Base-by-base conservation (phyloP, 1,140 invertebrate species). In the Drosophila chauvacae region DNA sequence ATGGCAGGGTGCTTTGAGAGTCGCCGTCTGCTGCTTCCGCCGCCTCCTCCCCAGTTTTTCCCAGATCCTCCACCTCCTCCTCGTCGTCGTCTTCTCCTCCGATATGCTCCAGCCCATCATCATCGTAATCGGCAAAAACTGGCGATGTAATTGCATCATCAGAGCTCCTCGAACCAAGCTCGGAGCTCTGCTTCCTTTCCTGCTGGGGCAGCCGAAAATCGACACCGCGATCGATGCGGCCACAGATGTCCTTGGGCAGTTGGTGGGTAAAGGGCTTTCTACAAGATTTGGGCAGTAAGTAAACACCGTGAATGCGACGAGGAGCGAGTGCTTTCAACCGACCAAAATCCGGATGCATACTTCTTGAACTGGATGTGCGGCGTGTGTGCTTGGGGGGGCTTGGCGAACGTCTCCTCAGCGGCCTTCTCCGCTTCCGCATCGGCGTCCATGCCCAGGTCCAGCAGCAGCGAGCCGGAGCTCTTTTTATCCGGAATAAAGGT, bases 311-410 rank as follows among this genome's bases (percentile, higher is more conserved):
- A 77, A 70, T 62, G 48, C 13, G 4, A 56, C 20, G 42, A 28
- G 20, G 59, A 50, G 41, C n/a, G 51, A 30, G 14, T 42, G 63
- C 28, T 55, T 55, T 77, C 18, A 82, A 76, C 69, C 58, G 70
- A 87, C 64, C 80, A 80, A 73, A 69, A 63, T 66, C 84, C 76
- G 62, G 68, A 83, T 86, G 76, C 88, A 85, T 90, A 91, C 88
- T 91, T 91, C 66, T 91, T 91, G 56, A 90, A 82, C 68, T 81
- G 80, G 57, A 72, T 82, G 74, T 85, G 69, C 45, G 72, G 77
- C 56, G 65, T 37, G 23, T 50, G 48, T 18, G 13, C 42, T 23
- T 23, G 51, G 10, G 42, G 63, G n/a, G 74, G 60, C 51, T 72
- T 50, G 7, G 30, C 56, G 78, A 63, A 53, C 13, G 48, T 13